These are phyloP conservation scores for Cheilosia urbana DNA, from an alignment of 2,888 invertebrate genomes.

Conservation along the genomic window DNA sequence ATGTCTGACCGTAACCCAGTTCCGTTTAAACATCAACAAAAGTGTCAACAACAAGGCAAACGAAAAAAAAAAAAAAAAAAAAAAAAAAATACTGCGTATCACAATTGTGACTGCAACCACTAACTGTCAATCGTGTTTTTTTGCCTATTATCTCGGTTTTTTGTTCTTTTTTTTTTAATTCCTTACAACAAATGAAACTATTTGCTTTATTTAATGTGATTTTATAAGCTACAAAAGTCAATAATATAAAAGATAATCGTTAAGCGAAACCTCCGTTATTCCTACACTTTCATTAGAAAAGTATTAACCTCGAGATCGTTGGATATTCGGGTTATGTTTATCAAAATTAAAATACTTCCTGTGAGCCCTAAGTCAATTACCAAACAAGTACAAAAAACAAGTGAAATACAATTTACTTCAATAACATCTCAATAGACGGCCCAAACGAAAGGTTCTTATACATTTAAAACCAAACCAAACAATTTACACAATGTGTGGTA, in stretches of 20 bases:
- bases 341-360: conserved; percentile 29
- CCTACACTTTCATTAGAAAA: background rate
- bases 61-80: background rate
- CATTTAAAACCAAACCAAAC: conserved; percentile 79
- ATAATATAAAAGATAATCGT: conserved; percentile 12
- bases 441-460: background rate
- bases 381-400: conserved; percentile 63
- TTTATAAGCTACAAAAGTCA: conserved; percentile 15
- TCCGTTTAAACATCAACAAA: conserved; percentile 9
- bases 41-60: conserved; percentile 33
- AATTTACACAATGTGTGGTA: conserved; percentile 85
- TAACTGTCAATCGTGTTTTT: conserved; percentile 55
- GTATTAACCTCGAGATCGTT: background rate
- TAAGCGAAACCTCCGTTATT: background rate
- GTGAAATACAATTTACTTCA: conserved; percentile 29
- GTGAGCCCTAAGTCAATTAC: conserved; percentile 58
- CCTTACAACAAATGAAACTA: conserved; percentile 36
- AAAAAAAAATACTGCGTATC: background rate
- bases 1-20: conserved; percentile 44
- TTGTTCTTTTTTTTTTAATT: conserved; percentile 52
- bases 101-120: conserved; percentile 48
- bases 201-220: conserved; percentile 42
- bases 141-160: conserved; percentile 61
- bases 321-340: conserved; percentile 55
- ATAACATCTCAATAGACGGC: conserved; percentile 5